Evolutionary conservation across 2,113 vertebrate genomes (phyloP), one percentile per base, ranked within the genome.

Genomic region (Myrmecophaga tridactyla): DNA sequence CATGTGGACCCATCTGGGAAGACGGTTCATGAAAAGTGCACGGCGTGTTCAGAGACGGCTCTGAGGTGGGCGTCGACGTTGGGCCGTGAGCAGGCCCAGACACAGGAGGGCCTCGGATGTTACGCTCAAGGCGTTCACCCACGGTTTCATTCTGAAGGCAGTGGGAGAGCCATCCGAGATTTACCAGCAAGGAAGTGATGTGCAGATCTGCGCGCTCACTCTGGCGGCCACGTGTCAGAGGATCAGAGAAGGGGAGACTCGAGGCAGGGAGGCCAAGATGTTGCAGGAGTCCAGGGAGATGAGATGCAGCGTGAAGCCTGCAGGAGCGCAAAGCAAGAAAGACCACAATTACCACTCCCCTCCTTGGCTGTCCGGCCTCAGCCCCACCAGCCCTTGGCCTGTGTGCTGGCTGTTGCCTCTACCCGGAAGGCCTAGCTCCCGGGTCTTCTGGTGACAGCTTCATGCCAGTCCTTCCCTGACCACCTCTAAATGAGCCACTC

Each of bases 291-390:
- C 58, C 36, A 1, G 21, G 90, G 48, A 78, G 69, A 81, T 75
- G 20, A 48, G 77, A 18, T 25, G 15, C 6, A 4, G 39, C 0
- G 0, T 25, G 63, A 39, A 13, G 31, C 72, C 58, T 36, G 12
- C 31, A 34, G 27, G 18, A 39, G 67, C 4, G 43, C 53, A 43
- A 7, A 43, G 48, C 17, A 0, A 39, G 72, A 31, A 3, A 0
- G n/a, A 4, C 6, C 12, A 27, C 21, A 1, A 2, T 27, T 13
- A 0, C 36, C 1, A 0, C 69, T 2, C 27, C 43, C 62, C 10
- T 53, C 41, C 51, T 51, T 0, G 0, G 58, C 31, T 5, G 29
- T 56, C n/a, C 34, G 63, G 56, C 29, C 9, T 11, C 18, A 39
- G 76, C 73, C 56, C 15, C 36, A 0, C 0, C 23, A 0, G 21